Evolutionary conservation across 2,113 vertebrate species (phyloP).

Genomic region (Alectura lathami): DNA sequence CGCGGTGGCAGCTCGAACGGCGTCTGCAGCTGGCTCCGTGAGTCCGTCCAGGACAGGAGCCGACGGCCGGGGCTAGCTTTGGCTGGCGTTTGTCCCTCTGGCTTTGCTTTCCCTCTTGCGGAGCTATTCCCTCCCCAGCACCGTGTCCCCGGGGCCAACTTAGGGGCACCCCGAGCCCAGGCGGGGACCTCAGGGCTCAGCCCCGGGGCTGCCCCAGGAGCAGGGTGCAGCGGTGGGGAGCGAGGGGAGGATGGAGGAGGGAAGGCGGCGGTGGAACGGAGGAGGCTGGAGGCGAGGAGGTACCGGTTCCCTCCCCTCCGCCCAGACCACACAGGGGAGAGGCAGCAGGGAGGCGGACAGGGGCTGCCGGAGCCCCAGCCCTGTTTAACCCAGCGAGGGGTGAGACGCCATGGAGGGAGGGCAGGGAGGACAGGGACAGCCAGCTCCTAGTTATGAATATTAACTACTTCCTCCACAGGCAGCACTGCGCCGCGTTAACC

Average conservation of each 20-base stretch:
- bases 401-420: not conserved
- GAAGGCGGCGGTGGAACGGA: not conserved
- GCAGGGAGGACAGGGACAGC: constrained; percentile 2
- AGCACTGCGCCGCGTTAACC: constrained; percentile 25
- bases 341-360: not conserved
- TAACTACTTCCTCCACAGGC: constrained; percentile 67
- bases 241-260: not conserved
- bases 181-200: not conserved
- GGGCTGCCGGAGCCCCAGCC: constrained; percentile 25
- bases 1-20: not conserved
- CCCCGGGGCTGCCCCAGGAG: not conserved
- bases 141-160: not conserved
- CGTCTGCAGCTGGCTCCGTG: constrained; percentile 25
- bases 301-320: not conserved
- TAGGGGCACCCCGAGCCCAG: not conserved
- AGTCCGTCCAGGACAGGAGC: constrained; percentile 68
- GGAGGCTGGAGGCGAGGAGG: constrained; percentile 19
- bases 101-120: not conserved
- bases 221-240: not conserved
- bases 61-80: not conserved
- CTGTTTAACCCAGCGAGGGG: constrained; percentile 36
- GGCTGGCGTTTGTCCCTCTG: constrained; percentile 20
- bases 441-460: constrained; percentile 63
- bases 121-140: not conserved
- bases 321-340: constrained; percentile 32